Evolutionary conservation across 2,113 vertebrate species (phyloP), one percentile per base, ranked within the genome.

Genomic region (Caranx ignobilis): DNA sequence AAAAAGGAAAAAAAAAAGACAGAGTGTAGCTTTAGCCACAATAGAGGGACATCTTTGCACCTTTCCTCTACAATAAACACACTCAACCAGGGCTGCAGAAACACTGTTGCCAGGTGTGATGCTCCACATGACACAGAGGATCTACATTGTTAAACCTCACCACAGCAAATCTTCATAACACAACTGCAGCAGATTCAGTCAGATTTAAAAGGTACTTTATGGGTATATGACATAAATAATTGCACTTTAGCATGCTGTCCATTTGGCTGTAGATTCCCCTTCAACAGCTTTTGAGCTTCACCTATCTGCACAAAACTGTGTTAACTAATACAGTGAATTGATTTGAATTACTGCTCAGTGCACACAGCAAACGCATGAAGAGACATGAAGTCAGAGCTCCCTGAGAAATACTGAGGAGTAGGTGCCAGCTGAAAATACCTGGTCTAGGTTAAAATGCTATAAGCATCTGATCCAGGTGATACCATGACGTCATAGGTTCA

Each of bases 371-470:
- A n/a, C 4, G n/a, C 9, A 55, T 55, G 52, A 41, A 41, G 39
- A 10, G 8, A 7, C 26, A 55, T 18, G 2, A 11, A 11, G 11
- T 12, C n/a, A n/a, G n/a, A 62, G 19, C n/a, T 50, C 48, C 39
- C 57, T 78, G 39, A 69, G 75, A 69, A 62, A 61, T 16, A 45
- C 21, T 75, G 26, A 34, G 48, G 52, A 55, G 11, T 21, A n/a
- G 26, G 26, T 26, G 26, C 12, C 31, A 37, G 2, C 31, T 31
- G 54, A 56, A 31, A 31, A 32, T 4, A 3, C 3, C 21, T 32
- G 19, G 4, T 50, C n/a, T 13, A 35, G 13, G 4, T 16, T 41
- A 32, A 32, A 37, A 32, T 37, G 0, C 6, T 2, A 19, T 31
- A 12, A 12, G 6, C 41, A 45, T 43, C 26, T 4, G 21, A n/a